phyloP scores from a whole-genome alignment of 2,888 invertebrate genomes.

The Zaprionus obscuricornis region DNA sequence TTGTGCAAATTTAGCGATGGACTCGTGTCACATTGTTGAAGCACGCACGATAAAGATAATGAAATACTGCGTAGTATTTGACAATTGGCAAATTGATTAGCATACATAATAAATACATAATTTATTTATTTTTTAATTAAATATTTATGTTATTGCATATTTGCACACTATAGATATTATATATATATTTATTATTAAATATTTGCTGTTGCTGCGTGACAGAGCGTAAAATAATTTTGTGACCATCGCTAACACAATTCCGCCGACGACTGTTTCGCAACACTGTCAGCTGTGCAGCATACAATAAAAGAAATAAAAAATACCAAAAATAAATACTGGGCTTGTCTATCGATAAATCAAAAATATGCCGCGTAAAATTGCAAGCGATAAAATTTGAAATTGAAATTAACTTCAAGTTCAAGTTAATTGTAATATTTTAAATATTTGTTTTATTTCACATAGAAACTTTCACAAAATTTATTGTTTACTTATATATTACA shows the following conservation, averaged over 20 bases:
- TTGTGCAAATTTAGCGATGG: slow-evolving; percentile 44
- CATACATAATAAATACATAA: not conserved
- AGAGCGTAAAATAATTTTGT: not conserved
- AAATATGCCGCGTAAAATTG: too few relatives aligned
- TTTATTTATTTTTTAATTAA: not conserved
- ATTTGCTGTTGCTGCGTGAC: not conserved
- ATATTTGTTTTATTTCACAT: too few relatives aligned
- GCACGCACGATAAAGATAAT: not conserved
- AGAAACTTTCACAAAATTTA: slow-evolving; percentile 30
- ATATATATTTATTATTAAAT: too few relatives aligned
- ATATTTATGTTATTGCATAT: too few relatives aligned
- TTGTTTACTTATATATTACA: slow-evolving; percentile 15
- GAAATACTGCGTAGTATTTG: too few relatives aligned
- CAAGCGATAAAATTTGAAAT: slow-evolving; percentile 24
- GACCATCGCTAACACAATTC: slow-evolving; percentile 1
- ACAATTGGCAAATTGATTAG: too few relatives aligned
- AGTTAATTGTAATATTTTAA: not conserved
- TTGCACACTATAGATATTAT: too few relatives aligned
- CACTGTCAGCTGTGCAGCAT: slow-evolving; percentile 43
- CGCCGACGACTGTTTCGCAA: slow-evolving; percentile 13
- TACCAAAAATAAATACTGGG: slow-evolving; percentile 13
- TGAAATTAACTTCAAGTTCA: not conserved
- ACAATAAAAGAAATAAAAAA: not conserved
- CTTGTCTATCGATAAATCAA: slow-evolving; percentile 4
- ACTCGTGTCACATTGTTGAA: not conserved